Evolutionary conservation across 2,888 invertebrate species (phyloP), one percentile per base, ranked within the genome.

Genomic region (Rhagium mordax): DNA sequence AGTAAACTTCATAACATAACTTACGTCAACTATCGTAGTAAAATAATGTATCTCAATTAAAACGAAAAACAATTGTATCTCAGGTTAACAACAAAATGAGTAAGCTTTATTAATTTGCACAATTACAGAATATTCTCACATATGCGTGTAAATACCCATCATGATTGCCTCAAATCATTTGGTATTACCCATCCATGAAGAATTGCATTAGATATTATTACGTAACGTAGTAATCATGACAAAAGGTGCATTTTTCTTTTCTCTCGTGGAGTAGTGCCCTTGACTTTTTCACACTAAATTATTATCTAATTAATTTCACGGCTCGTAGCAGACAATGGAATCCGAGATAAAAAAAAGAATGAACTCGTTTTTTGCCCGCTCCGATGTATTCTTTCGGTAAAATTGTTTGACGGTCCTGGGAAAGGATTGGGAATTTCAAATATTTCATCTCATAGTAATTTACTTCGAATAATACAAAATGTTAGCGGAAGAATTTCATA

Each of bases 381-480:
- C n/a, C 66, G 15, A 18, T 33, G 20, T 48, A 72, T 72, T 72
- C 61, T 67, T 68, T 72, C 68, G 33, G 48, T 62, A 21, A 33
- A 69, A 69, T 16, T 29, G 51, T 33, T 47, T 18, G 65, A 59
- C 47, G 60, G 60, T 65, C 51, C 74, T 76, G 78, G 74, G 75
- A 75, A 77, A 71, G 73, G 61, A 33, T 59, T 62, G 60, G 71
- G 77, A 72, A 78, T 78, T 65, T 59, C 71, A 77, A 74, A 71
- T 77, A 78, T 78, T 78, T 70, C 69, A 69, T 68, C 64, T 72
- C 41, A 13, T 18, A 51, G 41, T 71, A 60, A 66, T 71, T 71
- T 24, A 41, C 60, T 51, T 55, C 10, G 49, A 61, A 66, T 51
- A 66, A 66, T 60, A 61, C 59, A 49, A 48, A 60, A 60, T 21